Evolutionary conservation across 2,888 invertebrate species (phyloP).

Genomic region (Brachyptera risi): DNA sequence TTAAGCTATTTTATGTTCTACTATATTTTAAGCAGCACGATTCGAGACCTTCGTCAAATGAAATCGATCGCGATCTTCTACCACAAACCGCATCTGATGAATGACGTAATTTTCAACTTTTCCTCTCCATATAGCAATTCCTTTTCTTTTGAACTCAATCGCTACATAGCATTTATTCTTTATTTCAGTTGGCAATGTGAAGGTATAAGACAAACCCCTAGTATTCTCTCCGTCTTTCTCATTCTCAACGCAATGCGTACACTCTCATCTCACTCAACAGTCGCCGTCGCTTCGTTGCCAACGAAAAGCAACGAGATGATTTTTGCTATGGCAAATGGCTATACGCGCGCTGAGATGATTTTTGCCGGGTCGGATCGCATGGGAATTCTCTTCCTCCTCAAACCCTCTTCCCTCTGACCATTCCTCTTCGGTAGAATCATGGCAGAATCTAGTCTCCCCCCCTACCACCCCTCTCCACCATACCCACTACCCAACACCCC

Average conservation of each 20-base stretch:
- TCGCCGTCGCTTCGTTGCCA: no score
- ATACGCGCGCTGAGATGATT: constrained; percentile 43
- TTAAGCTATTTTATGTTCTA: no score
- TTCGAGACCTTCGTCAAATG: no score
- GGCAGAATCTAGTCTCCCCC: no score
- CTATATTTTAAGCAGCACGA: no score
- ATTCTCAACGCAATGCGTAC: neutral
- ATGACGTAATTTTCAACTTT: neutral
- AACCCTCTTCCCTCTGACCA: constrained; percentile 27
- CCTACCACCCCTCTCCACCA: neutral
- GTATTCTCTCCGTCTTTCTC: neutral
- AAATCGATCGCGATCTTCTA: no score
- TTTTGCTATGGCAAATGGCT: constrained; percentile 41
- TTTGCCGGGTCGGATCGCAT: constrained; percentile 34
- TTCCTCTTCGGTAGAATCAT: constrained; percentile 22
- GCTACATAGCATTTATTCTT: constrained; percentile 6
- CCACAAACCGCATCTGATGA: no score
- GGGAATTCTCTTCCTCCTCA: constrained; percentile 26
- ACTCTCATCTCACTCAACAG: neutral
- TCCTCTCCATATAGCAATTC: constrained; percentile 1
- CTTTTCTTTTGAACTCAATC: neutral
- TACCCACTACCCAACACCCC: no score
- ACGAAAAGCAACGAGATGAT: constrained; percentile 40
- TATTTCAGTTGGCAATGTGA: neutral
- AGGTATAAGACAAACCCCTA: neutral